Conservation (phyloP, 1,140 invertebrate species). For the Bombus affinis region DNA sequence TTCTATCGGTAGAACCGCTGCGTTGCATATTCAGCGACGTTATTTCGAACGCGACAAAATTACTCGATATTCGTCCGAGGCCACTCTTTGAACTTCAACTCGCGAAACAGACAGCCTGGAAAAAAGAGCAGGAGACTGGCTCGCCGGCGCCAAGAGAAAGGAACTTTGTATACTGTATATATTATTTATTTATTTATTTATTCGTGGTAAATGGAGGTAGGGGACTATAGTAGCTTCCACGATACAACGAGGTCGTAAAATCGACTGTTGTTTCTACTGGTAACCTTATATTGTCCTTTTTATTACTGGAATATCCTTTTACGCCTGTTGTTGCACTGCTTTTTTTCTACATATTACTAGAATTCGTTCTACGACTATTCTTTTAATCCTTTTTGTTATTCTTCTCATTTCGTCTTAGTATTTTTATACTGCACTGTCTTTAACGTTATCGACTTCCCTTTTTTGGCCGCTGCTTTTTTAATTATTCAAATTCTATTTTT, state of each 20-base stretch:
- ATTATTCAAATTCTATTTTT: background rate
- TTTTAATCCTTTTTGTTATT: background rate
- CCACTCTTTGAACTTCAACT: slow-evolving; percentile 50
- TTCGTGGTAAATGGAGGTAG: background rate
- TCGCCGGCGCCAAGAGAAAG: background rate
- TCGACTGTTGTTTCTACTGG: background rate
- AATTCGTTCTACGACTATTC: background rate
- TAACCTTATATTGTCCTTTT: background rate
- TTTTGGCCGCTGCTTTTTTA: background rate
- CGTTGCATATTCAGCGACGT: slow-evolving; percentile 48
- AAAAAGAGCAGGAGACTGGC: slow-evolving; percentile 17
- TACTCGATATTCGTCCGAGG: slow-evolving; percentile 52
- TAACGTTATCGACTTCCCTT: no score
- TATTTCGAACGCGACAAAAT: slow-evolving; percentile 54
- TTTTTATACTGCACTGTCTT: background rate
- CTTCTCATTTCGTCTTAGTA: background rate
- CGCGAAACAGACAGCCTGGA: slow-evolving; percentile 16
- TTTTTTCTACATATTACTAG: background rate
- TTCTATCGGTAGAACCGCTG: slow-evolving; percentile 25
- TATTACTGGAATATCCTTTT: background rate
- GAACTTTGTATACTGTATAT: slow-evolving; percentile 7
- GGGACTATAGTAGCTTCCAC: background rate
- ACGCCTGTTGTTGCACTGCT: background rate
- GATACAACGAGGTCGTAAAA: background rate
- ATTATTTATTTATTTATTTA: slow-evolving; percentile 2